These are phyloP conservation scores for Coelopa pilipes DNA, from an alignment of 2,888 invertebrate species.

Conservation along the genomic window DNA sequence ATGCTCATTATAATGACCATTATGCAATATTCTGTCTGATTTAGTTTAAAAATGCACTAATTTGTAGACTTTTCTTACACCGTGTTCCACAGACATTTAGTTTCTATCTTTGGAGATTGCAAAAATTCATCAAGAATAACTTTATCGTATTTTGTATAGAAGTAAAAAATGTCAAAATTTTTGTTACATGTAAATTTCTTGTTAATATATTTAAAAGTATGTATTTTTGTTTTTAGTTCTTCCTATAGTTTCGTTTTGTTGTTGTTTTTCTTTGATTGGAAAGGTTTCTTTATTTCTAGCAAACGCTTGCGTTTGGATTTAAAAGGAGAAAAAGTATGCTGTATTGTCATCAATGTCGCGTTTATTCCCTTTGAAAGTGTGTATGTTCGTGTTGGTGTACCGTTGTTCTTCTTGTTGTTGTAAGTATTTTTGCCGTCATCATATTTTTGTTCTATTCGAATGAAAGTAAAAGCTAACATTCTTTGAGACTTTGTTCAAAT, in stretches of 20 bases:
- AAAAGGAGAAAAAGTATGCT: conserved; percentile 41
- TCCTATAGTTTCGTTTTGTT: conserved; percentile 27
- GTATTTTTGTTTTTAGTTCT: conserved; percentile 35
- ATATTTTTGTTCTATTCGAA: too few species aligned
- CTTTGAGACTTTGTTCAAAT: too few species aligned
- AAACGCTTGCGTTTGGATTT: conserved; percentile 15
- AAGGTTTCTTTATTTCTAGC: conserved; percentile 13
- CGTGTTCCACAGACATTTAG: background rate
- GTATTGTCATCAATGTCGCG: conserved; percentile 47
- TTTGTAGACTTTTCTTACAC: background rate
- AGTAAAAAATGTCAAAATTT: conserved; percentile 32
- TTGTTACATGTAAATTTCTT: conserved; percentile 18
- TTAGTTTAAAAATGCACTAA: background rate
- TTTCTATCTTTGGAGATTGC: background rate
- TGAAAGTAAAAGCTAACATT: too few species aligned
- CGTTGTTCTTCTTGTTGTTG: background rate
- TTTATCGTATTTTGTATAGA: conserved; percentile 28
- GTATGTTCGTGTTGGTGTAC: background rate
- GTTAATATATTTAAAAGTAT: background rate
- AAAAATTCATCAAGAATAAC: conserved; percentile 27
- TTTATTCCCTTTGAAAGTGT: conserved; percentile 22
- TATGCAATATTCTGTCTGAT: background rate
- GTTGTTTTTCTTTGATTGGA: conserved; percentile 35
- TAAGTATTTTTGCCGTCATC: background rate
- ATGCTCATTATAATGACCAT: too few species aligned